Evolutionary conservation across 2,797 vertebrate species (phyloP).

Genomic region (Gephyroberyx darwinii): DNA sequence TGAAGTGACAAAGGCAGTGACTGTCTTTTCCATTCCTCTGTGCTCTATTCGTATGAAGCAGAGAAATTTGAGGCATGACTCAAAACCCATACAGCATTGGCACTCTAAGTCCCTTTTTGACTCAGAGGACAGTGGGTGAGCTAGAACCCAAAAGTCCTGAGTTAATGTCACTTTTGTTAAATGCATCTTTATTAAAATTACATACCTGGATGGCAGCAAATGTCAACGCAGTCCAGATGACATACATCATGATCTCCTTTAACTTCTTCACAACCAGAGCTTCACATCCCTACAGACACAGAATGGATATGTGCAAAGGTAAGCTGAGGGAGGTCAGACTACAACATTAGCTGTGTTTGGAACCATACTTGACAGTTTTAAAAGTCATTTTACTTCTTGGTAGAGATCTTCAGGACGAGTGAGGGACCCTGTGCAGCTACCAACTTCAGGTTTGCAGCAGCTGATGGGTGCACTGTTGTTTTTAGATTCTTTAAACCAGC

Average conservation of each 20-base stretch:
- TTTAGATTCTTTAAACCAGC: constrained; percentile 92
- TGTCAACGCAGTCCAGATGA: constrained; percentile 93
- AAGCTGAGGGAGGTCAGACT: constrained; percentile 57
- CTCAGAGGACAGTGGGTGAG: no score
- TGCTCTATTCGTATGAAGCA: background rate
- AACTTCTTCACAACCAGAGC: constrained; percentile 94
- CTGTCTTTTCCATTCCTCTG: no score
- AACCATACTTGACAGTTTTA: background rate
- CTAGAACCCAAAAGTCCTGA: no score
- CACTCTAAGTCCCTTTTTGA: no score
- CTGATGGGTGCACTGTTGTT: constrained; percentile 95
- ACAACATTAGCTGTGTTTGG: background rate
- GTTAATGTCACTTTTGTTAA: no score
- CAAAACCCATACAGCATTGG: background rate
- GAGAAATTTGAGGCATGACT: no score
- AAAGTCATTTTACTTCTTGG: constrained; percentile 83
- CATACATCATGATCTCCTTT: constrained; percentile 98
- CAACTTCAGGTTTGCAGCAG: constrained; percentile 87
- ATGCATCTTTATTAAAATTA: background rate
- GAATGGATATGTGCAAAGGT: constrained; percentile 65
- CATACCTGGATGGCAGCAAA: constrained; percentile 95
- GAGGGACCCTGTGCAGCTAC: constrained; percentile 90
- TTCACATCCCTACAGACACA: constrained; percentile 88
- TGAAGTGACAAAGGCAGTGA: background rate
- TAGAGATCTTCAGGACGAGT: constrained; percentile 88